Conservation (phyloP, 2,113 vertebrate species). For the Chionis minor region DNA sequence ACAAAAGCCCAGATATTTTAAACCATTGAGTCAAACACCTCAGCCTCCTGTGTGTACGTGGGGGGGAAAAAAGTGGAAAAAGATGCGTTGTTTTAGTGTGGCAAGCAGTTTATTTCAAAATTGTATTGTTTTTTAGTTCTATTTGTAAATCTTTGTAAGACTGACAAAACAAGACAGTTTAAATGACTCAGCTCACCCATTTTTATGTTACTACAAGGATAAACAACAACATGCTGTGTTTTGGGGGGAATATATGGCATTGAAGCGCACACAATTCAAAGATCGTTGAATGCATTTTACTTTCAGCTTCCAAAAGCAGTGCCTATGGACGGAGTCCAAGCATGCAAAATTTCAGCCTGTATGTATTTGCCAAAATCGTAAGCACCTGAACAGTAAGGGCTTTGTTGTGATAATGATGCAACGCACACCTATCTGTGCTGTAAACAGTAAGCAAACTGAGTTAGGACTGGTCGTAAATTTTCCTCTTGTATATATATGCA, state of each 20-base stretch:
- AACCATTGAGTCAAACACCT: neutral
- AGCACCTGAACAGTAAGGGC: neutral
- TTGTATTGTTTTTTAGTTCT: neutral
- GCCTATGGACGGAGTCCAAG: neutral
- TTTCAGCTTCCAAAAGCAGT: neutral
- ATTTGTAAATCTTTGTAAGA: neutral
- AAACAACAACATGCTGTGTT: slow-evolving; percentile 9
- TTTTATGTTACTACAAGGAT: neutral
- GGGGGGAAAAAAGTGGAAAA: neutral
- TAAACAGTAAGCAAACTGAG: neutral
- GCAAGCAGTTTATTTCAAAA: slow-evolving; percentile 1
- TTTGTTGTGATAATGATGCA: neutral
- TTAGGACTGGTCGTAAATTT: neutral
- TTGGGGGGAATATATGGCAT: neutral
- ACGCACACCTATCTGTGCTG: neutral
- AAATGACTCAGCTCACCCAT: slow-evolving; percentile 1
- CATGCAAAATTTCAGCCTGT: neutral
- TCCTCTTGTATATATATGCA: no score
- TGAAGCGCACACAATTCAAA: neutral
- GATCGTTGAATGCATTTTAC: neutral
- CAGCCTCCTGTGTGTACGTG: neutral
- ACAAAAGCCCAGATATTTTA: neutral
- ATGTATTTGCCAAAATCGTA: neutral
- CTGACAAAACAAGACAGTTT: slow-evolving; percentile 9
- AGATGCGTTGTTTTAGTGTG: neutral